A percentile compares a stretch with the other conserved stretches of the same genome.
Evolutionary conservation across 2,797 vertebrate genomes (phyloP).

Genomic region (Streptopelia turtur): DNA sequence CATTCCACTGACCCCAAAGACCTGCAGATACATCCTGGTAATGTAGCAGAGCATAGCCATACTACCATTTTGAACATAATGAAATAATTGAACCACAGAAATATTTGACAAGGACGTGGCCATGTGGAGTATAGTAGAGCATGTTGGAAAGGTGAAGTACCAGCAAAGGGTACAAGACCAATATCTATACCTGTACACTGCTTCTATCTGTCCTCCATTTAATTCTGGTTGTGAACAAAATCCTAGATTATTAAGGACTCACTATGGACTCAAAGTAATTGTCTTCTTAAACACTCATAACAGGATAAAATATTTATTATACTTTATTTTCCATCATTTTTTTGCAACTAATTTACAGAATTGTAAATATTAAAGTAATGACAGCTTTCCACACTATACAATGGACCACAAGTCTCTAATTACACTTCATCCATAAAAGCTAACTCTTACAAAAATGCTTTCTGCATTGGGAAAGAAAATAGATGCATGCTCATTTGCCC

Average conservation of each 20-base stretch:
- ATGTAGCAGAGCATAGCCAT: background rate
- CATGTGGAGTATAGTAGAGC: background rate
- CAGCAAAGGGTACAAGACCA: background rate
- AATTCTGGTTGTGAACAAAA: background rate
- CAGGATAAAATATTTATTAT: background rate
- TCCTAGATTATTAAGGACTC: background rate
- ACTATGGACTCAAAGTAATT: background rate
- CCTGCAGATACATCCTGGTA: background rate
- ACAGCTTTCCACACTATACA: background rate
- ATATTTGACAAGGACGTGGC: background rate
- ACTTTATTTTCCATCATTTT: background rate
- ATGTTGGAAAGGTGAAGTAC: background rate
- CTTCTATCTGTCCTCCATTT: background rate
- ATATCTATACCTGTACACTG: background rate
- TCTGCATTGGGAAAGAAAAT: background rate
- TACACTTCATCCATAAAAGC: background rate
- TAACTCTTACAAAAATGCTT: background rate
- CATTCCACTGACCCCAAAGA: background rate
- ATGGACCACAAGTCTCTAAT: slow-evolving; percentile 13
- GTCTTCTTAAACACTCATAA: background rate
- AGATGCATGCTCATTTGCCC: background rate
- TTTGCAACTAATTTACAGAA: slow-evolving; percentile 1
- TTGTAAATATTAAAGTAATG: background rate
- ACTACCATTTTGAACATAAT: background rate
- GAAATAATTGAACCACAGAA: background rate